Evolutionary conservation across 2,113 vertebrate species (phyloP), one percentile per base, ranked within the genome.

Genomic region (Crocuta crocuta): DNA sequence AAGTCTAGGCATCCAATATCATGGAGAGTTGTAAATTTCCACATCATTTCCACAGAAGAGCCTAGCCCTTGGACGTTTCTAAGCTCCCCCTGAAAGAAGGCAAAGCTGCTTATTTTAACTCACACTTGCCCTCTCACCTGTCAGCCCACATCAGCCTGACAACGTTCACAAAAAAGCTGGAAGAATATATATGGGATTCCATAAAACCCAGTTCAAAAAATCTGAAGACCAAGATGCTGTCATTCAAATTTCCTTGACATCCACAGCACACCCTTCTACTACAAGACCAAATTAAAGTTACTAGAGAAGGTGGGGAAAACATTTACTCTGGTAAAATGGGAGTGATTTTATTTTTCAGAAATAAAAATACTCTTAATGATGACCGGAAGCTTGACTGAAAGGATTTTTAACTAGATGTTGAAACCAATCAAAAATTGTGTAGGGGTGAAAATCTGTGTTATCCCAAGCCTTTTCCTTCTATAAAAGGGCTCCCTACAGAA

Each of bases 401-500:
- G 33, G 48, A 93, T 61, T 91, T 94, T 91, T 84, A 76, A 81
- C 82, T 87, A 84, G 80, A 65, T 48, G 86, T 95, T 61, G 83
- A 94, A 83, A 33, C 39, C 78, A 70, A 79, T 90, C 35, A 97
- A 86, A 73, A 58, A 78, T 48, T 61, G 71, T 65, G 89, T 39
- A 87, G 16, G 11, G 50, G 19, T 17, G 76, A 92, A 31, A 95
- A 96, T 94, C 87, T 92, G 87, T 93, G 48, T 90, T 83, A 95
- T 61, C 35, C 74, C 80, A 92, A 97, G 79, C 92, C 35, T 90
- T 97, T 96, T 71, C 24, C 8, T 45, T 61, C 80, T 81, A 53
- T 0, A 0, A 86, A 93, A 87, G 53, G 31, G 33, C 66, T 96
- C 90, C 94, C 95, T 93, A 28, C 15, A 94, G 90, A 96, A 87